Conservation (phyloP, 2,888 invertebrate species). For the Lasioglossum malachurum region DNA sequence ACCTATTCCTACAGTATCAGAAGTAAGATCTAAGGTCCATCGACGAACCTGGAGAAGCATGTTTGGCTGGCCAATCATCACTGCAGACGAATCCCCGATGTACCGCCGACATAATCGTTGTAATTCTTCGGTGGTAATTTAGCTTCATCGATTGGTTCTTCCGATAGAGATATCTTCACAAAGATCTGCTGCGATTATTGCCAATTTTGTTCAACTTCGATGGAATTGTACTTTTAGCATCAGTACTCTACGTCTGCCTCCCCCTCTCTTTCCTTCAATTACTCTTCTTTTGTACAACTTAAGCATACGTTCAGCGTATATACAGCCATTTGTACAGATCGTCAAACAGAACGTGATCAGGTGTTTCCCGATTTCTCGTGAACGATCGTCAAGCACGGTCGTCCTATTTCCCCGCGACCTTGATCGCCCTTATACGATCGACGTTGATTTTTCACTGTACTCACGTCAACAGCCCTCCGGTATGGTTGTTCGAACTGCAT, state of each 20-base stretch:
- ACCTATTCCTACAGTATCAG: conserved; percentile 19
- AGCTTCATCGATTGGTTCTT: background rate
- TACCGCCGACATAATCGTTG: background rate
- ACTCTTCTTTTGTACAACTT: conserved; percentile 26
- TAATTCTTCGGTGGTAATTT: background rate
- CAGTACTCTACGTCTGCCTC: conserved; percentile 74
- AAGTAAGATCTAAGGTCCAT: background rate
- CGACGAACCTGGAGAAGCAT: background rate
- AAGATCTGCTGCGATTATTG: background rate
- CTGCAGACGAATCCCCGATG: background rate
- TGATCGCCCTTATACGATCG: background rate
- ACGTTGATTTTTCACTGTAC: conserved; percentile 6
- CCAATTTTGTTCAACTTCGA: background rate
- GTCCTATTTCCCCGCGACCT: background rate
- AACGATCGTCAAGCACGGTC: background rate
- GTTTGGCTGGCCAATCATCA: background rate
- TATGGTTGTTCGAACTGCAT: background rate
- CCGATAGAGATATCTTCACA: background rate
- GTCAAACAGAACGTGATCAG: background rate
- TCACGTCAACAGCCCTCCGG: background rate
- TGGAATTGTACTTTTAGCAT: conserved; percentile 75
- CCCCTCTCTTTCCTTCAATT: conserved; percentile 35
- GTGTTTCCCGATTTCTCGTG: background rate
- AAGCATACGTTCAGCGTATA: conserved; percentile 22
- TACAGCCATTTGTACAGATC: conserved; percentile 17